Conservation (phyloP, 2,113 vertebrate species). For the Aplodontia rufa region DNA sequence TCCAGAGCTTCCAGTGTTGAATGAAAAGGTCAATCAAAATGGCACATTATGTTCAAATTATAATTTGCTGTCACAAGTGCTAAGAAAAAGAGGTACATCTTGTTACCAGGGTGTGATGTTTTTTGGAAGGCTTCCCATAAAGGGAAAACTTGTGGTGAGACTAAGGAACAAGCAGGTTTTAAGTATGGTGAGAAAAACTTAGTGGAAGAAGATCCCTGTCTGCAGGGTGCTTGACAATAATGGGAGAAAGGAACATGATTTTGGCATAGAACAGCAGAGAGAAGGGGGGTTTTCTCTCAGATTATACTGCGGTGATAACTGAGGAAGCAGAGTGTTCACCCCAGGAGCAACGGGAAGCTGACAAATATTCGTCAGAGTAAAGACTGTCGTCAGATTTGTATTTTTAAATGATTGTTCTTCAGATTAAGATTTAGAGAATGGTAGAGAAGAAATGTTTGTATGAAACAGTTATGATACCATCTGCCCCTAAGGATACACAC, state of each 20-base stretch:
- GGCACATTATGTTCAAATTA: neutral
- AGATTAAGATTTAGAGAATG: rapidly evolving
- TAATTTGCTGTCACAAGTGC: neutral
- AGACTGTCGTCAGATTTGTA: neutral
- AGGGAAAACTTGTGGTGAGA: neutral
- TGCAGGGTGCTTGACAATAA: neutral
- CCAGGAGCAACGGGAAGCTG: neutral
- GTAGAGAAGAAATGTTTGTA: neutral
- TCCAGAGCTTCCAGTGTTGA: neutral
- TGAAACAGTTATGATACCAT: neutral
- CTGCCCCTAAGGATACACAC: neutral
- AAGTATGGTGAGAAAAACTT: neutral
- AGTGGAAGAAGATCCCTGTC: neutral
- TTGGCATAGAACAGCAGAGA: rapidly evolving
- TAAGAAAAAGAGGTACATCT: neutral
- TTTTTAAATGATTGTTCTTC: neutral
- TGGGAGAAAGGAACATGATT: rapidly evolving
- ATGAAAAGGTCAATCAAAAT: neutral
- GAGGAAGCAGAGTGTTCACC: neutral
- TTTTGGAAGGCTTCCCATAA: neutral
- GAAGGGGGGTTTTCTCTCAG: neutral
- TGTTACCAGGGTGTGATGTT: neutral
- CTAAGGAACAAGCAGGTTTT: neutral
- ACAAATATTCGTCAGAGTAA: neutral
- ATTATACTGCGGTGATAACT: neutral